Conservation (phyloP, 2,797 vertebrate genomes). For the Acipenser transmontanus region DNA sequence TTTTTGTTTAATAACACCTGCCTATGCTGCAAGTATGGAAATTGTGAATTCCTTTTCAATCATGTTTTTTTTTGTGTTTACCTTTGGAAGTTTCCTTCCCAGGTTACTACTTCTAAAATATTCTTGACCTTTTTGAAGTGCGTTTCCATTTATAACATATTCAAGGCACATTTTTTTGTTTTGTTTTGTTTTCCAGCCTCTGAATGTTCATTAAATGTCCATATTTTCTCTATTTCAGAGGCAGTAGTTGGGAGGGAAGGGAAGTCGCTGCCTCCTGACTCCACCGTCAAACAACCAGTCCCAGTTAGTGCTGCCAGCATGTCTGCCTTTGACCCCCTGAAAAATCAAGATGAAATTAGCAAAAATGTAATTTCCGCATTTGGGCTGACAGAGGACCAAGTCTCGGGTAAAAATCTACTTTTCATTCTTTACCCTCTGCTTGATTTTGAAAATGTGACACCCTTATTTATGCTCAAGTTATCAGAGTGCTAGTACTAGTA, state of each 20-base stretch:
- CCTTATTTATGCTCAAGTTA: not conserved
- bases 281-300: constrained; percentile 72
- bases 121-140: too few relatives aligned
- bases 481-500: too few relatives aligned
- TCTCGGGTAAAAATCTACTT: constrained; percentile 65
- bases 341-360: constrained; percentile 96
- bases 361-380: constrained; percentile 98
- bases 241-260: constrained; percentile 80
- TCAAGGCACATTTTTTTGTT: too few relatives aligned
- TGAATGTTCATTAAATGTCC: not conserved
- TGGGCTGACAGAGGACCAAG: constrained; percentile 88
- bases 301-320: constrained; percentile 97
- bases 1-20: too few relatives aligned
- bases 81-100: too few relatives aligned
- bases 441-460: not conserved
- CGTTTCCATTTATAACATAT: too few relatives aligned
- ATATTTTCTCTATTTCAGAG: constrained; percentile 48
- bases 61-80: too few relatives aligned
- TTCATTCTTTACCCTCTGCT: not conserved
- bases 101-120: too few relatives aligned
- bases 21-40: too few relatives aligned
- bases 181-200: too few relatives aligned
- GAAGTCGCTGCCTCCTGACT: constrained; percentile 75
- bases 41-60: too few relatives aligned
- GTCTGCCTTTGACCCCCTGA: constrained; percentile 96